A percentile compares a stretch with the other conserved stretches of the same genome.
phyloP scores from a whole-genome alignment of 2,797 vertebrate species.

The Rhabdomys pumilio region DNA sequence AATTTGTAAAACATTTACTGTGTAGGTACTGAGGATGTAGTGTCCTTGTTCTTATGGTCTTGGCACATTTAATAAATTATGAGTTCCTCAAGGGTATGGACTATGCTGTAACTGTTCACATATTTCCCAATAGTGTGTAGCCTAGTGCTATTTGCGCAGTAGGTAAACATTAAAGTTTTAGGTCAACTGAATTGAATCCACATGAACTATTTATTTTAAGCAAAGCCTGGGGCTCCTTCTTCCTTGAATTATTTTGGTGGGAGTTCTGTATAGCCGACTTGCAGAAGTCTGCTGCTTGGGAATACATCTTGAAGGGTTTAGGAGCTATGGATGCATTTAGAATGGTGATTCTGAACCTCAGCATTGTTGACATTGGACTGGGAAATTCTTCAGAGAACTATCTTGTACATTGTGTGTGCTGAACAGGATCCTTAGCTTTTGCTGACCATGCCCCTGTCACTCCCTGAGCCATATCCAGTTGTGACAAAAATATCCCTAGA shows the following conservation, averaged over 20 bases:
- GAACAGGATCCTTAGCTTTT: not conserved
- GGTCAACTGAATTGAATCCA: conserved; percentile 64
- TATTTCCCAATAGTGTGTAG: not conserved
- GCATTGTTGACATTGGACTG: not conserved
- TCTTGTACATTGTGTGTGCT: not conserved
- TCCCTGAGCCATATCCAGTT: not conserved
- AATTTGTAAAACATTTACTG: conserved; percentile 22
- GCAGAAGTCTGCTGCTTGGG: not conserved
- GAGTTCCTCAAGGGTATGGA: not conserved
- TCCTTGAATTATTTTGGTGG: conserved; percentile 8
- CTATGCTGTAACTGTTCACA: conserved; percentile 22
- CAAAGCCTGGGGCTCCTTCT: not conserved
- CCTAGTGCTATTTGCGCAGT: conserved; percentile 10
- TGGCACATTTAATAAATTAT: conserved; percentile 53
- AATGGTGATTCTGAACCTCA: conserved; percentile 30
- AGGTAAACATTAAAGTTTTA: conserved; percentile 69
- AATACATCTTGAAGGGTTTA: conserved; percentile 47
- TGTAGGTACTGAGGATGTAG: not conserved
- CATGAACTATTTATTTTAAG: conserved; percentile 51
- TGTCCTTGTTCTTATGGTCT: not conserved
- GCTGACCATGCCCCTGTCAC: not conserved
- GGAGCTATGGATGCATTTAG: conserved; percentile 5
- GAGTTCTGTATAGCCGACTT: not conserved
- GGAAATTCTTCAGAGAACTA: not conserved
- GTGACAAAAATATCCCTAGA: conserved; percentile 65